A percentile compares a stretch with the other conserved stretches of the same genome.
These are phyloP conservation scores for Dermatemys mawii DNA, from an alignment of 2,113 vertebrate species.

Conservation along the genomic window DNA sequence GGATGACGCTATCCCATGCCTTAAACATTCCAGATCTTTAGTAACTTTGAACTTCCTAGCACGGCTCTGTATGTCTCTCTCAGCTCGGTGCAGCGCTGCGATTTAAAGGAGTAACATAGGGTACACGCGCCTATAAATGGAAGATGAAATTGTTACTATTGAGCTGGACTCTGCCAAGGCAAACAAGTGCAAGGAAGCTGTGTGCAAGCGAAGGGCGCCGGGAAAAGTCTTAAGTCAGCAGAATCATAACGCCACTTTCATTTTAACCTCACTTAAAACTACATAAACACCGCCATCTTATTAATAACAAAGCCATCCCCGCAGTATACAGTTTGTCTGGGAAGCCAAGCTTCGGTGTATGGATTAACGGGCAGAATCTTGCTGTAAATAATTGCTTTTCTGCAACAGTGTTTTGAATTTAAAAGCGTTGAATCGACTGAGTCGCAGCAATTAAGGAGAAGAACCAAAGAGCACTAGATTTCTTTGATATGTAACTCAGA, in stretches of 20 bases:
- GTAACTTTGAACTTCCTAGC: conserved; percentile 12
- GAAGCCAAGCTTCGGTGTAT: conserved; percentile 33
- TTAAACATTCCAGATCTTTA: conserved; percentile 10
- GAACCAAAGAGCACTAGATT: conserved; percentile 2
- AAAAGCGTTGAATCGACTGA: conserved; percentile 55
- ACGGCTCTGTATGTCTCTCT: conserved; percentile 31
- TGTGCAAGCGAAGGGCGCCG: conserved; percentile 52
- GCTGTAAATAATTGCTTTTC: conserved; percentile 42
- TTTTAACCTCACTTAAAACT: conserved; percentile 70
- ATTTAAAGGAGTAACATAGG: conserved; percentile 70
- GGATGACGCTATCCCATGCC: conserved; percentile 38
- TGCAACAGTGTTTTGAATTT: conserved; percentile 58
- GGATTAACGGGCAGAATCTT: conserved; percentile 57
- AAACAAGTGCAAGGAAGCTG: conserved; percentile 76
- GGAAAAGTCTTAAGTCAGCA: conserved; percentile 61
- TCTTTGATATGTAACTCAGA: background rate
- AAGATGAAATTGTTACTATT: conserved; percentile 74
- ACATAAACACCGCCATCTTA: conserved; percentile 65
- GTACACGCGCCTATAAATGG: conserved; percentile 81
- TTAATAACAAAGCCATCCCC: conserved; percentile 56
- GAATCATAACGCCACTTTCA: conserved; percentile 68
- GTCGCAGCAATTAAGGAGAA: conserved; percentile 24
- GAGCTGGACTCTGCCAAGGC: conserved; percentile 68
- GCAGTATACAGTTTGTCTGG: conserved; percentile 52
- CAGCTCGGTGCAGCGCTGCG: conserved; percentile 35